Conservation (phyloP, 2,797 vertebrate genomes). For the Rachycentron canadum region DNA sequence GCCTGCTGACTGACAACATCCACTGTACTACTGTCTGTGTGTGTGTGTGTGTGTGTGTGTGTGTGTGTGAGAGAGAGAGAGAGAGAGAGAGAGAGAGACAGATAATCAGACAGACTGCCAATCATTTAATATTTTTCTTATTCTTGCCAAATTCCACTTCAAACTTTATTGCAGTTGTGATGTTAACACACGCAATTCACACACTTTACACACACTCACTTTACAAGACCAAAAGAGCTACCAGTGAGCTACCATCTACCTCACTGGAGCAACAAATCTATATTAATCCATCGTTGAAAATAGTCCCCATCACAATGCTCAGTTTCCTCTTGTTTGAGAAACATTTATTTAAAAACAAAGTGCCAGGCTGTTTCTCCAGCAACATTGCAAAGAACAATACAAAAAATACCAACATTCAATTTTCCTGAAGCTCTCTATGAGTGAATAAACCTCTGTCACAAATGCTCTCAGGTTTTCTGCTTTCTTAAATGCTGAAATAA, state of each 20-base stretch:
- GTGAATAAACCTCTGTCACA: slow-evolving; percentile 37
- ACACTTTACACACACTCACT: not conserved
- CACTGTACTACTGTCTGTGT: slow-evolving; percentile 43
- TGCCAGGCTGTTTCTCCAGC: not conserved
- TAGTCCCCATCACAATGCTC: not conserved
- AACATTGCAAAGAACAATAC: slow-evolving; percentile 26
- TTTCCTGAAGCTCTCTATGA: slow-evolving; percentile 47
- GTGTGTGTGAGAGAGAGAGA: not conserved
- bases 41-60: slow-evolving; percentile 20
- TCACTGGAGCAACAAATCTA: not conserved
- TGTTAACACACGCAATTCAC: too few relatives aligned
- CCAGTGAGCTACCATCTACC: not conserved
- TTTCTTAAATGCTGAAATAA: slow-evolving; percentile 56
- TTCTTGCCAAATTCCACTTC: too few relatives aligned
- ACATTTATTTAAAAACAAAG: not conserved
- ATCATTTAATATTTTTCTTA: not conserved
- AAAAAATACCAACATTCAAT: slow-evolving; percentile 33
- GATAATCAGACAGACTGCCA: not conserved
- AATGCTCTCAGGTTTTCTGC: slow-evolving; percentile 55
- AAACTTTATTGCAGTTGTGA: too few relatives aligned
- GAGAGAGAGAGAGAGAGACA: not conserved
- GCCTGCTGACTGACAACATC: slow-evolving; percentile 52
- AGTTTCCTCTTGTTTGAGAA: not conserved
- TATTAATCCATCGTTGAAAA: not conserved
- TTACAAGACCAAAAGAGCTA: not conserved